Evolutionary conservation across 1,140 invertebrate genomes (phyloP).

Genomic region (Megathymus violae): DNA sequence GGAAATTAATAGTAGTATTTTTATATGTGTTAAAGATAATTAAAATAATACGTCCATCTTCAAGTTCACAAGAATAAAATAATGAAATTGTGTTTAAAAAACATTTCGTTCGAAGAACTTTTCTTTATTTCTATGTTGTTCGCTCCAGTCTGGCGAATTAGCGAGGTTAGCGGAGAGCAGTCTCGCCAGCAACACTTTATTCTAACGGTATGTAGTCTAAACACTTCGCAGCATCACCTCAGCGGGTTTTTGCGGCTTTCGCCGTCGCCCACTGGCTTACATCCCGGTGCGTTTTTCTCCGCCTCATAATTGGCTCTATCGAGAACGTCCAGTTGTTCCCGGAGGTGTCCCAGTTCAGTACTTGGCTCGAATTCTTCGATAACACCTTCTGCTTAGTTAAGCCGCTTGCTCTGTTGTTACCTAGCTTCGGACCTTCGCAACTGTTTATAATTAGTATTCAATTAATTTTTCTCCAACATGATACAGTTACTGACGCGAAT

Average conservation of each 20-base stretch:
- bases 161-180: constrained; percentile 19
- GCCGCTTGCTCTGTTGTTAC: constrained; percentile 6
- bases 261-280: constrained; percentile 32
- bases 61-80: neutral
- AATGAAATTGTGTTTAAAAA: neutral
- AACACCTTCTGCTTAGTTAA: constrained; percentile 25
- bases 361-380: constrained; percentile 29
- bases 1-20: no score
- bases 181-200: constrained; percentile 17
- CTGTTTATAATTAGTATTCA: neutral
- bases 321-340: constrained; percentile 34
- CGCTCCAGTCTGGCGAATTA: constrained; percentile 19
- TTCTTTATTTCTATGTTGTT: neutral
- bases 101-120: neutral
- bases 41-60: no score
- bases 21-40: no score
- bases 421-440: neutral
- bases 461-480: no score
- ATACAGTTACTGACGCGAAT: no score
- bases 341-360: constrained; percentile 30
- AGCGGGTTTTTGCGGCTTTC: constrained; percentile 15
- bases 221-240: constrained; percentile 30
- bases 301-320: constrained; percentile 33
- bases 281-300: constrained; percentile 26
- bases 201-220: constrained; percentile 35